Base-by-base conservation (phyloP, 2,888 invertebrate species). In the Chorisops tibialis region DNA sequence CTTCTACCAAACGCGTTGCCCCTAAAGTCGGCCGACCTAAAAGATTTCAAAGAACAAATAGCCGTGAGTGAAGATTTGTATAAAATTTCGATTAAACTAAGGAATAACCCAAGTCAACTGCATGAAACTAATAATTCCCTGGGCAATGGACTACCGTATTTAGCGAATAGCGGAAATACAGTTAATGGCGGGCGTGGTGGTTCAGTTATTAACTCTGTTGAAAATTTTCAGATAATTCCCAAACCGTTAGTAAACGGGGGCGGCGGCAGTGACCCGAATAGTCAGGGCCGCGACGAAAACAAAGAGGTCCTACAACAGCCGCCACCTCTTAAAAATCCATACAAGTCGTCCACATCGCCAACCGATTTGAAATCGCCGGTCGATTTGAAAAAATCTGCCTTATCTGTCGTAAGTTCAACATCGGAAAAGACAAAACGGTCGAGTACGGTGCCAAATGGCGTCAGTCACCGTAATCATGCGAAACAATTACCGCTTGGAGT, bases 221-320 rank as follows among this genome's bases (percentile, higher is more conserved):
- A 79, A 77, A 78, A 77, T 72, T 79, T 79, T 77, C 79, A 79
- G 78, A 78, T 78, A 62, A 73, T 73, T 41, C 76, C 73, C 9
- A 74, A 77, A 64, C 67, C 71, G 4, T 63, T 72, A 21, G 30
- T 9, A 9, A n/a, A n/a, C n/a, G n/a, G n/a, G n/a, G 68, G 67
- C 47, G 67, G 66, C 56, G 58, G 16, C 4, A 49, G 60, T 16
- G 58, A 64, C 9, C 12, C 3, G 35, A 59, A 50, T 67, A 66
- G 24, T 19, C 47, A 56, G 38, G 37, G 47, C 24, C 50, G 61
- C 47, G 58, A 58, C 30, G 11, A 30, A 3, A 63, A 65, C 35
- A 65, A 62, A 21, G 58, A 60, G 24, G 59, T 63, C 6, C 61
- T 68, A 50, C 67, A 64, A 51, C 63, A 68, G 45, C 68, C 72